Conservation (phyloP, 1,140 invertebrate genomes). For the Penaeus vannamei region DNA sequence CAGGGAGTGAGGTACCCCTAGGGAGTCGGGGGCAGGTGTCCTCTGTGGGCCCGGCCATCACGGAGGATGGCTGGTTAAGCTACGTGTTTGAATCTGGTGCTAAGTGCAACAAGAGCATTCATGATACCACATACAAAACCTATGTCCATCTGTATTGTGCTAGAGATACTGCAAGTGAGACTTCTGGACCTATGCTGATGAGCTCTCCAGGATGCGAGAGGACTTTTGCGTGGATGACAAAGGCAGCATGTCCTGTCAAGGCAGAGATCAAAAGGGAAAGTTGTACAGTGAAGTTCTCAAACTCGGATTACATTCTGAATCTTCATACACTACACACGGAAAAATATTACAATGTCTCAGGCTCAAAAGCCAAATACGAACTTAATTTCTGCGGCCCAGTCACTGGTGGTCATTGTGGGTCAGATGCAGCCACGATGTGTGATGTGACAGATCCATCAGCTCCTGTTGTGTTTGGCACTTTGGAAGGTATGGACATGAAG, state of each 20-base stretch:
- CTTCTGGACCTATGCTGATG: constrained; percentile 37
- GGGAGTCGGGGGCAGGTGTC: constrained; percentile 19
- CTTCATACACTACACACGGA: constrained; percentile 27
- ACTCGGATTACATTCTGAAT: constrained; percentile 19
- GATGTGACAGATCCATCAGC: neutral
- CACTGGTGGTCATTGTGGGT: constrained; percentile 24
- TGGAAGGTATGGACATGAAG: constrained; percentile 1
- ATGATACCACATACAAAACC: neutral
- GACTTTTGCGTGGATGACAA: constrained; percentile 35
- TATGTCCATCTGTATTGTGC: constrained; percentile 9
- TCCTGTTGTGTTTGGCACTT: constrained; percentile 33
- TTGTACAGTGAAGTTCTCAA: constrained; percentile 38
- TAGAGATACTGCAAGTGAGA: neutral
- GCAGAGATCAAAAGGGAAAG: neutral
- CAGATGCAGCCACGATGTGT: constrained; percentile 20
- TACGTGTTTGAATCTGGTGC: constrained; percentile 8
- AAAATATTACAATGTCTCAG: constrained; percentile 8
- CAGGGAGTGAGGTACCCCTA: neutral
- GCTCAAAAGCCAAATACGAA: constrained; percentile 14
- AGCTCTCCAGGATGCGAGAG: neutral
- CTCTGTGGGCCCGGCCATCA: neutral
- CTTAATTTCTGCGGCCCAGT: constrained; percentile 52
- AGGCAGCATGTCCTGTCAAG: constrained; percentile 37
- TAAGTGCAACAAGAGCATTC: neutral
- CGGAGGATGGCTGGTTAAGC: neutral